These are phyloP conservation scores for Andinoacara biseriatus DNA, from an alignment of 2,113 vertebrate genomes.

Conservation along the genomic window DNA sequence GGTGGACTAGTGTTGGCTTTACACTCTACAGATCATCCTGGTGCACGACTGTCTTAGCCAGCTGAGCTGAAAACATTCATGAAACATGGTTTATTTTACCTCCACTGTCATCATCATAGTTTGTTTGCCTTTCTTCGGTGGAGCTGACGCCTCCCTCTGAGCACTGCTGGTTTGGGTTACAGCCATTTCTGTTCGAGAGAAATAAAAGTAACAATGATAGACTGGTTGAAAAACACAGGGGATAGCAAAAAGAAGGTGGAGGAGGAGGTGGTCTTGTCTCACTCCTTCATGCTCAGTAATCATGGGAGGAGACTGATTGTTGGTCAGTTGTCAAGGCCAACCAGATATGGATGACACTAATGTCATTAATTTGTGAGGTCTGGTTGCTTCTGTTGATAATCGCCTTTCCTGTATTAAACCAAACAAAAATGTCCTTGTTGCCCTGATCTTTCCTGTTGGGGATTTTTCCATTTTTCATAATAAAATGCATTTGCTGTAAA, in stretches of 20 bases:
- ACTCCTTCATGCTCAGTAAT: slow-evolving; percentile 18
- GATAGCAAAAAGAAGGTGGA: neutral
- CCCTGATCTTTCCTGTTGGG: slow-evolving; percentile 3
- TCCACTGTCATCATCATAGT: slow-evolving; percentile 56
- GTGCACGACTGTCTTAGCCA: slow-evolving; percentile 32
- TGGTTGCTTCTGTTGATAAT: slow-evolving; percentile 65
- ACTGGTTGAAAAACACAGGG: slow-evolving; percentile 19
- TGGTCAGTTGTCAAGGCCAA: slow-evolving; percentile 50
- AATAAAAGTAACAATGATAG: slow-evolving; percentile 18
- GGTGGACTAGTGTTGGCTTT: slow-evolving; percentile 50
- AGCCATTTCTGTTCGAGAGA: slow-evolving; percentile 29
- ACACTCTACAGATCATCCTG: slow-evolving; percentile 28
- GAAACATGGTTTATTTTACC: slow-evolving; percentile 70
- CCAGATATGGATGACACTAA: slow-evolving; percentile 71
- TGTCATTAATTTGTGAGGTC: slow-evolving; percentile 69
- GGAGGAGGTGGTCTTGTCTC: slow-evolving; percentile 16
- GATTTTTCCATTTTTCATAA: neutral
- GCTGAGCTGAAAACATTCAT: slow-evolving; percentile 25
- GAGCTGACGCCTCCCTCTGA: slow-evolving; percentile 44
- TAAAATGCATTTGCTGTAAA: neutral
- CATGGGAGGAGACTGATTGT: slow-evolving; percentile 45
- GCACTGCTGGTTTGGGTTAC: slow-evolving; percentile 38
- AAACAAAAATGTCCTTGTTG: slow-evolving; percentile 23
- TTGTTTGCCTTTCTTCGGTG: slow-evolving; percentile 63
- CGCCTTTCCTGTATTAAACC: slow-evolving; percentile 46